Evolutionary conservation across 1,140 invertebrate species (phyloP).

Genomic region (Reticulitermes speratus): DNA sequence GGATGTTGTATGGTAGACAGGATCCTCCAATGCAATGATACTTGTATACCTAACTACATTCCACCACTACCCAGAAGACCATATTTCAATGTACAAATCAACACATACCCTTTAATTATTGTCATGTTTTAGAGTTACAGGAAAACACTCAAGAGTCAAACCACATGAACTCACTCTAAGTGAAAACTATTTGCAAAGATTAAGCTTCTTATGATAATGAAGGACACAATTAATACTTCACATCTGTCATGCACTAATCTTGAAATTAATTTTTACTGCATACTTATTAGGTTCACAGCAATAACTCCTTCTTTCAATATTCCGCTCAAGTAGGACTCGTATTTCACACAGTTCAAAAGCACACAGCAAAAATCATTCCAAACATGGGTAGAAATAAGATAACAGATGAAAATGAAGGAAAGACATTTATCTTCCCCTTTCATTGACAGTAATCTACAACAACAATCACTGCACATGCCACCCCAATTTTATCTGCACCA

Average conservation of each 20-base stretch:
- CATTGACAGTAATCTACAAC: neutral
- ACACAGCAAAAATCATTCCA: conserved; percentile 2
- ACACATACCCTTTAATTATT: too few relatives aligned
- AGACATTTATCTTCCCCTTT: neutral
- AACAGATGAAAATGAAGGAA: neutral
- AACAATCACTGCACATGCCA: neutral
- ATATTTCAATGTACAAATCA: too few relatives aligned
- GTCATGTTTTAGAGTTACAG: too few relatives aligned
- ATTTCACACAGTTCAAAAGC: conserved; percentile 9
- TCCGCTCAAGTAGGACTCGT: neutral
- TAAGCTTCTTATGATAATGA: neutral
- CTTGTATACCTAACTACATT: too few relatives aligned
- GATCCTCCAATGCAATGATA: too few relatives aligned
- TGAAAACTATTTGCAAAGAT: neutral
- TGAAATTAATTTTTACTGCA: neutral
- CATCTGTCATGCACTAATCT: neutral
- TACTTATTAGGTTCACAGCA: neutral
- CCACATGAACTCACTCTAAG: too few relatives aligned
- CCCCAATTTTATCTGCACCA: neutral
- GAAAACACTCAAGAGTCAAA: too few relatives aligned
- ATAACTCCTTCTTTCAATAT: neutral
- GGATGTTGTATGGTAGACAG: too few relatives aligned
- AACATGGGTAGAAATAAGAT: neutral
- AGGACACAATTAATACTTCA: neutral
- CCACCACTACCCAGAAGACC: too few relatives aligned